Percentiles rank a stretch among this genome's conserved stretches.
Conservation (phyloP, 2,888 invertebrate genomes). For the Lymantria monacha region DNA sequence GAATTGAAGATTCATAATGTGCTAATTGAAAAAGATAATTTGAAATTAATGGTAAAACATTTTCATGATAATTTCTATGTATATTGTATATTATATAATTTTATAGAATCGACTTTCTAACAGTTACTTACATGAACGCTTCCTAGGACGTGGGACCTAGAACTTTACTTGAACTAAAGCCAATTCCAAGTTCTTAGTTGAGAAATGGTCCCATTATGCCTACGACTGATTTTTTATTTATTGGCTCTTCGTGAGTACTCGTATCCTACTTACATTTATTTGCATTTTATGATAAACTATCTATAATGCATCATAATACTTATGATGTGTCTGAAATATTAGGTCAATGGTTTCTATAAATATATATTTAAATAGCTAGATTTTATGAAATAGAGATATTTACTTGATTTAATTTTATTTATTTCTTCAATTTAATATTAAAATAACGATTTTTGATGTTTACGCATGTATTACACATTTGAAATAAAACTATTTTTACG, state of each 20-base stretch:
- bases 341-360: background rate
- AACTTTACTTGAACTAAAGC: slow-evolving; percentile 66
- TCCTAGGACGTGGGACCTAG: slow-evolving; percentile 32
- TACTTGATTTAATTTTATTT: too few species aligned
- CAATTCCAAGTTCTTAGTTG: slow-evolving; percentile 69
- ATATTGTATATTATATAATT: too few species aligned
- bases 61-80: too few species aligned
- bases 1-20: too few species aligned
- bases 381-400: too few species aligned
- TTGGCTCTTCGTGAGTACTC: slow-evolving; percentile 60
- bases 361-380: too few species aligned
- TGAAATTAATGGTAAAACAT: too few species aligned
- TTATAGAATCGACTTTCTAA: background rate
- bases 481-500: too few species aligned
- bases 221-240: slow-evolving; percentile 75
- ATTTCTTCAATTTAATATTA: too few species aligned
- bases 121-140: slow-evolving; percentile 18
- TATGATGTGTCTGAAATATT: slow-evolving; percentile 4
- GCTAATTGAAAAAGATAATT: too few species aligned
- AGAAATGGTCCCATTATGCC: slow-evolving; percentile 69
- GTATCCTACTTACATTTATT: slow-evolving; percentile 39
- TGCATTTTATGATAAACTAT: slow-evolving; percentile 38
- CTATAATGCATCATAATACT: background rate
- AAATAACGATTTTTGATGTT: too few species aligned
- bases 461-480: too few species aligned